phyloP scores from a whole-genome alignment of 2,113 vertebrate genomes.

The Chloebia gouldiae region DNA sequence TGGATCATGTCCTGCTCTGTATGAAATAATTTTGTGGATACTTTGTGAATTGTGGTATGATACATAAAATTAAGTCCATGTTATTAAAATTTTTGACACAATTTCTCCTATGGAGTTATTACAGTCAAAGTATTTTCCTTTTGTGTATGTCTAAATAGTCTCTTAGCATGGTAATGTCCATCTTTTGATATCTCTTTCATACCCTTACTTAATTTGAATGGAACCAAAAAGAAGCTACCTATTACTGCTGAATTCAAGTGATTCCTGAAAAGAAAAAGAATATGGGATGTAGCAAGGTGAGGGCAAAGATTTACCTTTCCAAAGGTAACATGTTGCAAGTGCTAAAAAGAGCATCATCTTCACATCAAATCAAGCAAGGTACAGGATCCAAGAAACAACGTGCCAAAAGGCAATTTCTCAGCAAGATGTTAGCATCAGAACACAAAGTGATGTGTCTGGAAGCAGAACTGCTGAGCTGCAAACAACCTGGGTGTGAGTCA shows the following conservation, averaged over 20 bases:
- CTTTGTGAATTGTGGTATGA: neutral
- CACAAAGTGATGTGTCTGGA: constrained; percentile 70
- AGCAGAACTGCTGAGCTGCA: constrained; percentile 80
- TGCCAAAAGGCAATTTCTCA: constrained; percentile 69
- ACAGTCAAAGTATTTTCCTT: neutral
- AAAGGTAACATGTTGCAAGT: constrained; percentile 20
- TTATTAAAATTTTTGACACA: neutral
- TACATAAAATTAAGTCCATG: neutral
- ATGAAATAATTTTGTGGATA: neutral
- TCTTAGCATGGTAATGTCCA: neutral
- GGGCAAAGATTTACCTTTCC: constrained; percentile 13
- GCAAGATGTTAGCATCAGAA: constrained; percentile 70
- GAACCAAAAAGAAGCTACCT: neutral
- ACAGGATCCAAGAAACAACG: constrained; percentile 4
- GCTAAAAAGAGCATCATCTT: constrained; percentile 71
- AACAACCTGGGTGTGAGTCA: constrained; percentile 83
- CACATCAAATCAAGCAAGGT: constrained; percentile 62
- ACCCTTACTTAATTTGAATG: neutral
- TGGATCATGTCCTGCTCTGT: neutral
- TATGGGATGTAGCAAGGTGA: neutral
- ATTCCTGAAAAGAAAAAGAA: neutral
- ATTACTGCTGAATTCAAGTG: neutral
- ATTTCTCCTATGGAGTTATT: neutral
- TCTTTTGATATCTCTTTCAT: neutral
- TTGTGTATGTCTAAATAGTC: neutral